phyloP scores from a whole-genome alignment of 1,140 invertebrate genomes.

The Rhynchophorus ferrugineus region DNA sequence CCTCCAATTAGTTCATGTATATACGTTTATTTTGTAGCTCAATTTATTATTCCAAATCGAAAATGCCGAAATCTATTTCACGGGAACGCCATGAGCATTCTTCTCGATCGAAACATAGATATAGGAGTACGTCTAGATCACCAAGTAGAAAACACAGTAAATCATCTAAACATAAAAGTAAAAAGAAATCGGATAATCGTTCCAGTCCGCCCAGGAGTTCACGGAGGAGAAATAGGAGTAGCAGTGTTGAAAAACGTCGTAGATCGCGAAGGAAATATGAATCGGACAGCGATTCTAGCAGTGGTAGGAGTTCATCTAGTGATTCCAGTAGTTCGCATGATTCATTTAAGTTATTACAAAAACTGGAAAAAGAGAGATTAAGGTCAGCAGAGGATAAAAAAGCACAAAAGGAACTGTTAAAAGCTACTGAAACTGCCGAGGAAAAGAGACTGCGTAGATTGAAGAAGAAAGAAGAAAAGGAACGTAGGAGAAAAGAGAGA shows the following conservation, averaged over 20 bases:
- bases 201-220: background rate
- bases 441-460: conserved; percentile 79
- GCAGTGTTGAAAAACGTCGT: background rate
- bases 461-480: conserved; percentile 87
- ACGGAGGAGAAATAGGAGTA: background rate
- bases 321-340: conserved; percentile 28
- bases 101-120: conserved; percentile 1
- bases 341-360: conserved; percentile 61
- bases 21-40: background rate
- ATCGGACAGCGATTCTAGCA: background rate
- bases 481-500: conserved; percentile 74
- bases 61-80: background rate
- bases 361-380: conserved; percentile 63
- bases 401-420: conserved; percentile 73
- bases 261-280: no score
- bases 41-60: background rate
- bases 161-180: background rate
- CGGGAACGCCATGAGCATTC: background rate
- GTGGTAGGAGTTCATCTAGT: background rate
- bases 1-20: background rate
- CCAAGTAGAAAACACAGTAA: background rate
- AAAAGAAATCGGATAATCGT: background rate
- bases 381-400: conserved; percentile 58
- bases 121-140: conserved; percentile 2
- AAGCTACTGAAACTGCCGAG: conserved; percentile 89